Evolutionary conservation across 2,797 vertebrate genomes (phyloP), one percentile per base, ranked within the genome.

Genomic region (Distichodus sexfasciatus): DNA sequence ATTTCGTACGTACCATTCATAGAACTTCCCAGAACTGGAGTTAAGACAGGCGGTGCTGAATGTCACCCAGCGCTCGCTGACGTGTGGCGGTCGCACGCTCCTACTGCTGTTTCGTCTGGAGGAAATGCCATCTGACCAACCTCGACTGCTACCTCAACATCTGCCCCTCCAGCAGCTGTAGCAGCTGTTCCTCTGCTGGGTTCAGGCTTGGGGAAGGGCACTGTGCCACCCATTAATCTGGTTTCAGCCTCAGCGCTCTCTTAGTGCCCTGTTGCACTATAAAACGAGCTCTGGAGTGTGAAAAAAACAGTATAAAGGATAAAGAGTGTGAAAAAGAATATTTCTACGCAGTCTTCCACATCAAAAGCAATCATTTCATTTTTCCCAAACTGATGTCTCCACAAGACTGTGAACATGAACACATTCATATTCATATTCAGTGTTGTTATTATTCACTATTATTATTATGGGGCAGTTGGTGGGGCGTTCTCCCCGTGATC

Each of bases 1-100:
- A 40, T 63, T 72, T n/a, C 19, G 36, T 44, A 50, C 65, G 29
- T 59, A 23, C 44, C 17, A 36, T 9, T 64, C 41, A 59, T 46
- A 59, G 5, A 68, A 65, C 65, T 33, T n/a, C n/a, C 48, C 43
- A 65, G 44, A 29, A 60, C 59, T 73, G 47, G 55, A 67, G 55
- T 40, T 55, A 33, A 62, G 26, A 48, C 58, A 63, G 40, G 26
- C 50, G 6, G 59, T 6, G 17, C 38, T 55, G 50, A 62, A 66
- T 70, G 54, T 69, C 58, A 57, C 43, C 24, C 14, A 26, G 35
- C n/a, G 46, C 58, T 35, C 54, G 48, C 21, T 54, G 40, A 38
- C 36, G 51, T 43, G 50, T 51, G 43, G 46, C 10, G 38, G 26
- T 47, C 23, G 26, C 50, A 17, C 40, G 31, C 38, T 41, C 26